phyloP scores from a whole-genome alignment of 2,113 vertebrate species.

The Oriolus oriolus region DNA sequence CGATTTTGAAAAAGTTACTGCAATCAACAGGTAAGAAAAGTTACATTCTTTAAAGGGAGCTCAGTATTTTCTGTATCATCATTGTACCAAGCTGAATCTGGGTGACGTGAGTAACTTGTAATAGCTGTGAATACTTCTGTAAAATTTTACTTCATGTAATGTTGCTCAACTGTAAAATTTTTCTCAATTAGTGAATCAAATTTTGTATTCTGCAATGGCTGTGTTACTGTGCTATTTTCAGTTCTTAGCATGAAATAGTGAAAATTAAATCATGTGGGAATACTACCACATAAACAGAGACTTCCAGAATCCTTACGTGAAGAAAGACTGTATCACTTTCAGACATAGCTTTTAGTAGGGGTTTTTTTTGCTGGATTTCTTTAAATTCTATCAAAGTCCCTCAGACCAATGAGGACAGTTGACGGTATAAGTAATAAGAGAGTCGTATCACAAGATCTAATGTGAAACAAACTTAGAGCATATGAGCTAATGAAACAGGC shows the following conservation, averaged over 20 bases:
- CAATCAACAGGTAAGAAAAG: not conserved
- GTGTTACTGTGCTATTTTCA: not conserved
- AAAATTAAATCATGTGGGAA: not conserved
- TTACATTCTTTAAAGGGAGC: not conserved
- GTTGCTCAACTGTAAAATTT: not conserved
- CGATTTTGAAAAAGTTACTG: not conserved
- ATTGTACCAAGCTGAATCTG: not conserved
- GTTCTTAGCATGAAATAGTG: not conserved
- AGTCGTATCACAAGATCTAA: not conserved
- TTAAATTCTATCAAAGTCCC: constrained; percentile 23
- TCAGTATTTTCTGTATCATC: not conserved
- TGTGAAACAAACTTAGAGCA: not conserved
- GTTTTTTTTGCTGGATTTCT: not conserved
- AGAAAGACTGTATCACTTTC: not conserved
- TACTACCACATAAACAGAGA: not conserved
- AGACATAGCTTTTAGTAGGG: not conserved
- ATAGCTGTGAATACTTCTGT: not conserved
- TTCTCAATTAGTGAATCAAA: not conserved
- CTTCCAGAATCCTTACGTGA: not conserved
- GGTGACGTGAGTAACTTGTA: not conserved
- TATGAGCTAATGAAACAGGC: not conserved
- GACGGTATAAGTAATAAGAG: not conserved
- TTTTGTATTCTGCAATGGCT: not conserved
- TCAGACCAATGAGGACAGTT: not conserved
- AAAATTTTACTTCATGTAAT: not conserved